Conservation (phyloP, 2,797 vertebrate species). For the Pangasius mekongensis region DNA sequence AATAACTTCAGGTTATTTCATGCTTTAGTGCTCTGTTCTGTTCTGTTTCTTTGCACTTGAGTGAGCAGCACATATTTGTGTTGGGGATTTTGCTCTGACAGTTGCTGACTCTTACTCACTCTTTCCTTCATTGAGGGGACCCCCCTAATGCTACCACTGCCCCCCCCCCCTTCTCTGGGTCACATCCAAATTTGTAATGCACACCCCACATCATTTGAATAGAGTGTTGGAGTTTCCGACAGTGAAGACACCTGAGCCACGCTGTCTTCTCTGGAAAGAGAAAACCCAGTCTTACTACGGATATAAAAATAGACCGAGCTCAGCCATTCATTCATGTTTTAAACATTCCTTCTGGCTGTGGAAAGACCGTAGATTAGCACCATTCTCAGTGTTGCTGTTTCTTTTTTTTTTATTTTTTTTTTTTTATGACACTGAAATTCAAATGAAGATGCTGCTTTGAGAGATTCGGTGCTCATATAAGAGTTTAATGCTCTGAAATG, state of each 20-base stretch:
- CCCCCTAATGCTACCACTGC: neutral
- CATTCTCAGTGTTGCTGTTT: neutral
- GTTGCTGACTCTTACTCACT: constrained; percentile 47
- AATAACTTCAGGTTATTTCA: neutral
- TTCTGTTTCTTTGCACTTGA: constrained; percentile 25
- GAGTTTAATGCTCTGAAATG: neutral
- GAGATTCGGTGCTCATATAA: neutral
- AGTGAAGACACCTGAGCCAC: constrained; percentile 51
- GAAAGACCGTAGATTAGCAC: neutral
- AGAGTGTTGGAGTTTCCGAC: constrained; percentile 50
- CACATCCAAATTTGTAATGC: constrained; percentile 36
- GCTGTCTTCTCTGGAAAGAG: constrained; percentile 33
- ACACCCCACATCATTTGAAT: constrained; percentile 54
- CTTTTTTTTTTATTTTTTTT: neutral
- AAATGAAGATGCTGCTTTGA: neutral
- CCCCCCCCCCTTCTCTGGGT: neutral
- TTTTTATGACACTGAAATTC: constrained; percentile 4
- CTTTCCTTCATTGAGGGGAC: constrained; percentile 35
- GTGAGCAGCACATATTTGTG: constrained; percentile 16
- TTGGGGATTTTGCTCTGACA: constrained; percentile 29
- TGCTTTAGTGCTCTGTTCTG: neutral
- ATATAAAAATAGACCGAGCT: constrained; percentile 39
- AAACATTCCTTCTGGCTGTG: constrained; percentile 17
- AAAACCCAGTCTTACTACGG: constrained; percentile 51
- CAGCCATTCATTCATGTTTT: constrained; percentile 32